These are phyloP conservation scores for Haliaeetus leucogaster DNA, from an alignment of 2,113 vertebrate genomes.

Conservation along the genomic window DNA sequence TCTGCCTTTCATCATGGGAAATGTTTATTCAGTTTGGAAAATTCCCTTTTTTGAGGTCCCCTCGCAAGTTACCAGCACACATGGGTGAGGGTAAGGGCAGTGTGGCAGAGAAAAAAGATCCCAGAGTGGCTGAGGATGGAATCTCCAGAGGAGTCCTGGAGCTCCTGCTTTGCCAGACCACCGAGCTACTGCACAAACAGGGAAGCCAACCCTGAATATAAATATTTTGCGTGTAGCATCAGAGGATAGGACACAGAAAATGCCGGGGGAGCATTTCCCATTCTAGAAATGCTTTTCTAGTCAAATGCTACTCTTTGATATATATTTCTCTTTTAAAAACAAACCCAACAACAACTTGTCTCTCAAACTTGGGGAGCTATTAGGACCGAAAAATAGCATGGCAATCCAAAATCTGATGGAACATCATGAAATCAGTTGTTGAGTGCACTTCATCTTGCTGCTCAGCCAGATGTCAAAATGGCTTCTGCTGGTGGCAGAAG, in stretches of 20 bases:
- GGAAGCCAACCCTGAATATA: not conserved
- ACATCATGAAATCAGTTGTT: not conserved
- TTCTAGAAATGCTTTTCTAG: not conserved
- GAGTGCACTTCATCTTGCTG: not conserved
- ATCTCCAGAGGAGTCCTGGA: not conserved
- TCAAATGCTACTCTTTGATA: not conserved
- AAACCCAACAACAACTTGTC: not conserved
- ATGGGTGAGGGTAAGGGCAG: not conserved
- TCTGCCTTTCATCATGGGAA: not conserved
- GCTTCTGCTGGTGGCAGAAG: not conserved
- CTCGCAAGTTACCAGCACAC: not conserved
- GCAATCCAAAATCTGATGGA: not conserved
- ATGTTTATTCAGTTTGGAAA: slow-evolving; percentile 14
- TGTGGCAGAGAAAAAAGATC: not conserved
- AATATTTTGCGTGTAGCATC: not conserved
- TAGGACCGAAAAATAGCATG: not conserved
- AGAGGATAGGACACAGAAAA: not conserved
- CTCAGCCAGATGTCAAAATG: not conserved
- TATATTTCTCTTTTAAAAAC: not conserved
- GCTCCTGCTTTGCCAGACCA: not conserved
- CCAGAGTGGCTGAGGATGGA: not conserved
- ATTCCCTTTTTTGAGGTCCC: not conserved
- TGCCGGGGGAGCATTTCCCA: not conserved
- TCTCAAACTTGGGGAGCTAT: not conserved
- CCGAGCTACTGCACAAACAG: not conserved